Conservation (phyloP, 2,113 vertebrate genomes). For the cat (Felis catus) region DNA sequence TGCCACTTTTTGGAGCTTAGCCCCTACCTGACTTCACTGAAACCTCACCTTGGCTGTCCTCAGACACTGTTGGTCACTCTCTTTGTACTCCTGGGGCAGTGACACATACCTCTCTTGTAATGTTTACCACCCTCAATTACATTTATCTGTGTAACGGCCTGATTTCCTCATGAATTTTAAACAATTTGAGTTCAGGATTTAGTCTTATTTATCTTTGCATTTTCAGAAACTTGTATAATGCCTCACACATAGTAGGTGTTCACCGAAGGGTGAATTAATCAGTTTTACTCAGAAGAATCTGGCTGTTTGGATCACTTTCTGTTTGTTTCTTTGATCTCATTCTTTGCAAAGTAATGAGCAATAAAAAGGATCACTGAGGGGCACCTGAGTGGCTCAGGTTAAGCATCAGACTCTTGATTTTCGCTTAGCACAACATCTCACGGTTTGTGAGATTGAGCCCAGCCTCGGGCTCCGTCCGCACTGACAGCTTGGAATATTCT, state of each 20-base stretch:
- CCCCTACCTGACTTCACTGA: not conserved
- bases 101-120: not conserved
- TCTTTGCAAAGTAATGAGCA: not conserved
- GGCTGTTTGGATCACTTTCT: not conserved
- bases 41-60: not conserved
- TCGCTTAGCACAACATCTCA: too few relatives aligned
- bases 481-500: too few relatives aligned
- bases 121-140: not conserved
- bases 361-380: not conserved
- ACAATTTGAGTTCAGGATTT: not conserved
- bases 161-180: constrained; percentile 1
- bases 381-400: too few relatives aligned
- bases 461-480: accelerated
- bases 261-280: not conserved
- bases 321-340: not conserved
- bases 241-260: not conserved
- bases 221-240: constrained; percentile 7
- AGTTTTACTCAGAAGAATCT: not conserved
- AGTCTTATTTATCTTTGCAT: constrained; percentile 1
- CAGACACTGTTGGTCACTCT: not conserved
- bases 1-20: not conserved
- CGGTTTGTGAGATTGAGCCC: too few relatives aligned
- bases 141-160: not conserved
- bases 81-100: not conserved
- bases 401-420: too few relatives aligned